A percentile compares a stretch with the other conserved stretches of the same genome.
Conservation (phyloP, 2,888 invertebrate species). For the Drosophila affinis region DNA sequence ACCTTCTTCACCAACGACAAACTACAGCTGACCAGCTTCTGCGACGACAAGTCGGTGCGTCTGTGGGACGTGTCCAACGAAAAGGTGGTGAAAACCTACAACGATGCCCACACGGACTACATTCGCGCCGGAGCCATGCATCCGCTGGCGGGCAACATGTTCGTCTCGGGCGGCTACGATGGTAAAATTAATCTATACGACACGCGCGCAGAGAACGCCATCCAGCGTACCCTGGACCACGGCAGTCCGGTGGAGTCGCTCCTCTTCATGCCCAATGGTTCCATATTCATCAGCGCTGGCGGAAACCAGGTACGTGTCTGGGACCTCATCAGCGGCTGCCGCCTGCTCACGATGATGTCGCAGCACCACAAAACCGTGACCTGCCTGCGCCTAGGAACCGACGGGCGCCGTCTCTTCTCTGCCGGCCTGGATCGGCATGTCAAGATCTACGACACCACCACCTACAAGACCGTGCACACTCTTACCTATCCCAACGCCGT, state of each 20-base stretch:
- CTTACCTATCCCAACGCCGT: conserved; percentile 96
- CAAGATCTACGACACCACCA: conserved; percentile 94
- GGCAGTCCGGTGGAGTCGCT: conserved; percentile 95
- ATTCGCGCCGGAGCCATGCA: conserved; percentile 92
- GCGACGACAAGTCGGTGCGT: conserved; percentile 94
- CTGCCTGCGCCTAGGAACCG: conserved; percentile 91
- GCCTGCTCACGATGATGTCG: conserved; percentile 91
- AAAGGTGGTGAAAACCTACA: conserved; percentile 87
- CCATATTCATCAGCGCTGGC: conserved; percentile 95
- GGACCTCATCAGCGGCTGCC: conserved; percentile 93
- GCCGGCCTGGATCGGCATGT: conserved; percentile 96
- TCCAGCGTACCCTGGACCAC: conserved; percentile 89
- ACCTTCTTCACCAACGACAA: conserved; percentile 92
- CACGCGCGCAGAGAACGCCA: conserved; percentile 88
- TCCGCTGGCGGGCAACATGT: conserved; percentile 89
- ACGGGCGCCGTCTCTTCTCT: conserved; percentile 92
- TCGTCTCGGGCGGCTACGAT: conserved; percentile 95
- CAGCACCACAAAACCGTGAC: conserved; percentile 99
- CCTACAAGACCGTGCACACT: conserved; percentile 94
- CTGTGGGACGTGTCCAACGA: conserved; percentile 97
- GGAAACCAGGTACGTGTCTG: conserved; percentile 96
- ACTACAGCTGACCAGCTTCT: conserved; percentile 92
- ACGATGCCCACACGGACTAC: conserved; percentile 90
- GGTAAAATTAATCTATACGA: conserved; percentile 95
- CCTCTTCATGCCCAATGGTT: conserved; percentile 94